Conservation (phyloP, 2,888 invertebrate species). For the Eupithecia abbreviata region DNA sequence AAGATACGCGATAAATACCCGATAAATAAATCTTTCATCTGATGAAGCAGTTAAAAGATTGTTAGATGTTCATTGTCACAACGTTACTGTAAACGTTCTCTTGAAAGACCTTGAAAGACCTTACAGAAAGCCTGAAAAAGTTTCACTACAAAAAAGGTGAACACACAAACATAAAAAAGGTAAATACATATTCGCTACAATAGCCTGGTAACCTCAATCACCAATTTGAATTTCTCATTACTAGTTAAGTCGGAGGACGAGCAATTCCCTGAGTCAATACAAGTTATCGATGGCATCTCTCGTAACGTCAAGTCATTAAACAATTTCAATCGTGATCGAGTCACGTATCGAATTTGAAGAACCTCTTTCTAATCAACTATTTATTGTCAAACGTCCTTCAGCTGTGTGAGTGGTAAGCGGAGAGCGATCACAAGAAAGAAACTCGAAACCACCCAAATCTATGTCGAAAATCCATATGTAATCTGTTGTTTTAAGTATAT, state of each 20-base stretch:
- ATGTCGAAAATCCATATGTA: no score
- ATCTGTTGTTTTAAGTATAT: no score
- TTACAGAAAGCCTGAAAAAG: no score
- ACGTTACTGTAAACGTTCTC: no score
- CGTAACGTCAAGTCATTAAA: constrained; percentile 61
- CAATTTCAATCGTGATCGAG: constrained; percentile 69
- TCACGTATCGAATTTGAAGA: constrained; percentile 76
- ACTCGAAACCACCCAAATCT: no score
- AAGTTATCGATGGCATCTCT: constrained; percentile 54
- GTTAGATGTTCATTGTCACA: no score
- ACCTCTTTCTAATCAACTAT: constrained; percentile 79
- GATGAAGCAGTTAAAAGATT: no score
- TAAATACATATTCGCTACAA: not conserved
- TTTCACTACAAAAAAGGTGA: no score
- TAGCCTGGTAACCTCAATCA: not conserved
- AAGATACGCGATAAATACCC: no score
- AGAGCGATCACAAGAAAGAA: constrained; percentile 41
- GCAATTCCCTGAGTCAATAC: constrained; percentile 40
- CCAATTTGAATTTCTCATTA: constrained; percentile 21
- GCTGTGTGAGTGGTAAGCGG: constrained; percentile 43
- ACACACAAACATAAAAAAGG: no score
- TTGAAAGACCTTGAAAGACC: no score
- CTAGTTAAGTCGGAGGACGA: constrained; percentile 35
- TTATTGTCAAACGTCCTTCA: constrained; percentile 73
- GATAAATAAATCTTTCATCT: no score